phyloP scores from a whole-genome alignment of 1,140 invertebrate species.

The Drosophila bifasciata region DNA sequence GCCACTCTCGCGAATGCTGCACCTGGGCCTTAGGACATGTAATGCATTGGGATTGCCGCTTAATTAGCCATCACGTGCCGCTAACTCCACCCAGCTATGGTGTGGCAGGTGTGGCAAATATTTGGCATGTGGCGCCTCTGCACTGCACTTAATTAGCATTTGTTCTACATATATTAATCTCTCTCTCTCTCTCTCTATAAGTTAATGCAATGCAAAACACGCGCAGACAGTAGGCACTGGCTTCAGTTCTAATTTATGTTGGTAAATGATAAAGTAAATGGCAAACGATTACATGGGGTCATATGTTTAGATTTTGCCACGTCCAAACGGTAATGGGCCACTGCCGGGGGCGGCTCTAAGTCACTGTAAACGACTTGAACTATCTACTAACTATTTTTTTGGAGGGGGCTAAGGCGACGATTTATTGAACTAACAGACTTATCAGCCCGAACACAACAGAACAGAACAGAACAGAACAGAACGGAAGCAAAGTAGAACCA shows the following conservation, averaged over 20 bases:
- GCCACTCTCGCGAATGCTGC: background rate
- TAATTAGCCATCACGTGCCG: slow-evolving; percentile 65
- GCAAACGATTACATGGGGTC: slow-evolving; percentile 45
- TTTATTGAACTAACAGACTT: slow-evolving; percentile 70
- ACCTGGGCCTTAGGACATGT: slow-evolving; percentile 44
- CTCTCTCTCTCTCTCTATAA: no score
- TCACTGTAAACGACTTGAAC: slow-evolving; percentile 38
- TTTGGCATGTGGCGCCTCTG: slow-evolving; percentile 58
- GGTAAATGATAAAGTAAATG: slow-evolving; percentile 63
- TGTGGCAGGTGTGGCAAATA: slow-evolving; percentile 63
- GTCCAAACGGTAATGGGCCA: slow-evolving; percentile 16
- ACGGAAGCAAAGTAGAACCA: slow-evolving; percentile 40
- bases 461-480: slow-evolving; percentile 19
- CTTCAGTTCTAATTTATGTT: slow-evolving; percentile 50
- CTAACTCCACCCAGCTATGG: slow-evolving; percentile 28
- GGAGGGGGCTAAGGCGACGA: slow-evolving; percentile 58
- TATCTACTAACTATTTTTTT: slow-evolving; percentile 37
- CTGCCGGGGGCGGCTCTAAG: slow-evolving; percentile 11
- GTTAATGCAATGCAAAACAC: slow-evolving; percentile 71
- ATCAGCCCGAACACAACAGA: slow-evolving; percentile 33
- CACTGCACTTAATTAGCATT: slow-evolving; percentile 48
- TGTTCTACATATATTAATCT: background rate
- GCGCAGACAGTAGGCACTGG: slow-evolving; percentile 25
- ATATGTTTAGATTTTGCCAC: slow-evolving; percentile 41
- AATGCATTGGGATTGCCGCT: slow-evolving; percentile 61